Conservation (phyloP, 1,140 invertebrate species). For the Dendrolimus punctatus region DNA sequence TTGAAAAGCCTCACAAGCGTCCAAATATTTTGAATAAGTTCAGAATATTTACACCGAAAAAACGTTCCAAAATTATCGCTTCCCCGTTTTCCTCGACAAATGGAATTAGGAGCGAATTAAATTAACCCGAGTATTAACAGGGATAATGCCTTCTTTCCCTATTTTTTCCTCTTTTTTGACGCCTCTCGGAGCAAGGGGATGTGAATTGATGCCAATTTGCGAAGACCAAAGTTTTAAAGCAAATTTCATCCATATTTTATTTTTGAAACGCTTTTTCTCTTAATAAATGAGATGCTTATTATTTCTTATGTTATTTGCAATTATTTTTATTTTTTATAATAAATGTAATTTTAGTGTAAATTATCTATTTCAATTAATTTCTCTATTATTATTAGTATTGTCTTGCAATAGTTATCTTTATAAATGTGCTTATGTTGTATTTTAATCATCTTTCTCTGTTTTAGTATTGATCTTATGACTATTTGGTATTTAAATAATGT, state of each 20-base stretch:
- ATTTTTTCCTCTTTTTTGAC: slow-evolving; percentile 38
- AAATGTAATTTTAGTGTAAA: neutral
- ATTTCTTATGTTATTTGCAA: neutral
- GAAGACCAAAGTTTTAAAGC: slow-evolving; percentile 38
- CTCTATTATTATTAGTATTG: neutral
- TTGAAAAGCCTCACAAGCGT: slow-evolving; percentile 1
- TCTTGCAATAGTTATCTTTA: too few relatives aligned
- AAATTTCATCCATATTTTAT: slow-evolving; percentile 12
- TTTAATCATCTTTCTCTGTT: too few relatives aligned
- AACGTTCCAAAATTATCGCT: slow-evolving; percentile 62
- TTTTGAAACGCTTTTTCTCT: neutral
- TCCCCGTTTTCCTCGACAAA: slow-evolving; percentile 60
- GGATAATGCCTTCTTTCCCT: slow-evolving; percentile 47
- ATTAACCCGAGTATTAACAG: slow-evolving; percentile 67
- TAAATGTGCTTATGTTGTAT: too few relatives aligned
- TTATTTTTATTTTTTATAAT: slow-evolving; percentile 5
- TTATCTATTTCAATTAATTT: neutral
- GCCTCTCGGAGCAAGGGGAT: slow-evolving; percentile 3
- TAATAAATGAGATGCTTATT: too few relatives aligned
- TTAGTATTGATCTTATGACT: too few relatives aligned
- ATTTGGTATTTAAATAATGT: too few relatives aligned
- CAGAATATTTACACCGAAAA: slow-evolving; percentile 36
- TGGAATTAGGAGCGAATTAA: slow-evolving; percentile 69
- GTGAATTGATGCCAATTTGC: slow-evolving; percentile 38
- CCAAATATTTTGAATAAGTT: neutral